Base-by-base conservation (phyloP, 2,888 invertebrate species). In the Synanthedon formicaeformis region DNA sequence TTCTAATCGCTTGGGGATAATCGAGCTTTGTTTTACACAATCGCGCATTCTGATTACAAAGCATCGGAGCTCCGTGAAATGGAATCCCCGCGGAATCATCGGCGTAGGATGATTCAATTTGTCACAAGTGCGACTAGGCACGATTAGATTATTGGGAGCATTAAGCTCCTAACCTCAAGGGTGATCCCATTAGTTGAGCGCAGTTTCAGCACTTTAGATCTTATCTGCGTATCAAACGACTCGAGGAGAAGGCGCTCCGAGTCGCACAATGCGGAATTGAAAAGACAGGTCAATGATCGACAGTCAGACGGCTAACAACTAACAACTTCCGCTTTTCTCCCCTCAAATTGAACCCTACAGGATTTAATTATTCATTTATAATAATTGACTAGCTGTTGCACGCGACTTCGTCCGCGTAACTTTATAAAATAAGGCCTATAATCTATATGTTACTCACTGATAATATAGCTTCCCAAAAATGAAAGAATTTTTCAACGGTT, bases 271-370 rank as follows among this genome's bases (percentile, higher is more conserved):
- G 66, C 67, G 70, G 73, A 73, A 69, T 69, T 62, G 63, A 64
- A 65, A 53, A 58, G 52, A 54, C 58, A 63, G 75, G 76, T 72
- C 75, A 73, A 66, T 58, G 72, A 62, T 65, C 73, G 62, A 58
- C 60, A 58, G 62, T 63, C 65, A 58, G 58, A 57, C 58, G 55
- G 59, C 59, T 62, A 53, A 60, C 34, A 58, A 49, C 59, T 62
- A 53, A 60, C 34, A 58, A 49, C 13, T 45, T 45, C 45, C n/a
- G 4, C 45, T 45, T 45, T 34, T 34, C 34, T 34, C 34, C 34
- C 34, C 34, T 34, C 2, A 34, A 34, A 34, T 34, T 34, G 34
- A 34, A 34, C 34, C 34, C 34, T 10, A 34, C 34, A 34, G 34
- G 34, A 34, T 8, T 34, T 34, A 34, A 34, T 34, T 34, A 34